Evolutionary conservation across 2,113 vertebrate genomes (phyloP), one percentile per base, ranked within the genome.

Genomic region (Conger conger): DNA sequence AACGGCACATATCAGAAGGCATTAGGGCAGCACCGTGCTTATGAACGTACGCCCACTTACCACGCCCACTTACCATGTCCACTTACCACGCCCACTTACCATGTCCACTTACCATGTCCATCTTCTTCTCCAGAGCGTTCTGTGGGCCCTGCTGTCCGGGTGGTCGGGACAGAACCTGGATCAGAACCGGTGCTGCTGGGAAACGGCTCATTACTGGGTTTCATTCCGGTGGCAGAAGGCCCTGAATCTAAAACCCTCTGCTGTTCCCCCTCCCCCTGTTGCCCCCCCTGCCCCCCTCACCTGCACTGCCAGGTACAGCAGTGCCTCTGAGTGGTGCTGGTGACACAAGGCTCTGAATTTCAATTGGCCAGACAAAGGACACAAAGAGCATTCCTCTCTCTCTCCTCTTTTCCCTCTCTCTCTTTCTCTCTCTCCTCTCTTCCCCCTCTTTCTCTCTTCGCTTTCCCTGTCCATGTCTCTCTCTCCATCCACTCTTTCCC

Each of bases 1-100:
- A 91, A 92, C 91, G 89, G 83, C 42, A n/a, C 88, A 91, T 90
- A 92, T 93, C 91, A 93, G 91, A 94, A 92, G 91, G 86, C 90
- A 89, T 89, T 91, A 90, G 15, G 54, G 15, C 90, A 90, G 90
- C 90, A 91, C 91, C 92, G 93, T 94, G 92, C 92, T 94, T 93
- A 92, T 33, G 68, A 13, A 7, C 45, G 40, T 42, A 42, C 4
- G 40, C 40, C 40, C 40, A 42, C 40, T 42, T 42, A 42, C 3
- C 40, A 42, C 40, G 9, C n/a, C n/a, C n/a, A 42, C 40, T 42
- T 42, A 9, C 40, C 40, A 5, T 42, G 40, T 9, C 40, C 40
- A 42, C 40, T 42, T 42, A 42, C 3, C 40, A 42, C 40, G 9
- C n/a, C n/a, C n/a, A 42, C 40, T 42, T 42, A 9, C 40, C 40